Conservation (phyloP, 2,113 vertebrate genomes). For the Girardinichthys multiradiatus region DNA sequence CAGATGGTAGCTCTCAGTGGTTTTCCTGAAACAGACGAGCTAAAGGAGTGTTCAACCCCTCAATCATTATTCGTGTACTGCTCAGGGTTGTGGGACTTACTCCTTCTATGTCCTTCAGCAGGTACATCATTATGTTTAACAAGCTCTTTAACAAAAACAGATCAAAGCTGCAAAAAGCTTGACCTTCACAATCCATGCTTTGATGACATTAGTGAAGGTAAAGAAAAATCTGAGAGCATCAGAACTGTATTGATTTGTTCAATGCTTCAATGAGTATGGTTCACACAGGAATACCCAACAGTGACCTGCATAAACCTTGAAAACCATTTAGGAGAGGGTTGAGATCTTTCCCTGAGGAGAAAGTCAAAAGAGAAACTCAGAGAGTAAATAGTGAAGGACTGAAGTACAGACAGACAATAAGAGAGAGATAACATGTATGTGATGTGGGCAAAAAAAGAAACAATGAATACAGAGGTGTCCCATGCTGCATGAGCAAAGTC, state of each 20-base stretch:
- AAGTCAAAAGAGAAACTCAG: slow-evolving; percentile 50
- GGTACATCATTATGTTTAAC: slow-evolving; percentile 6
- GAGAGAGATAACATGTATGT: slow-evolving; percentile 51
- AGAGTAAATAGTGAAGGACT: slow-evolving; percentile 26
- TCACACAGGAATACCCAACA: slow-evolving; percentile 22
- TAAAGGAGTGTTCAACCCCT: slow-evolving; percentile 3
- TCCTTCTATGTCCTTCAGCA: slow-evolving; percentile 13
- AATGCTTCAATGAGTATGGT: slow-evolving; percentile 16
- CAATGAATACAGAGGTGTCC: slow-evolving; percentile 63
- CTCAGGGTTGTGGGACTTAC: slow-evolving; percentile 39
- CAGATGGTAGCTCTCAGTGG: slow-evolving; percentile 68
- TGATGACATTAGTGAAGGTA: slow-evolving; percentile 23
- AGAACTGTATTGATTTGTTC: slow-evolving; percentile 48
- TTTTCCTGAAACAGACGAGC: slow-evolving; percentile 14
- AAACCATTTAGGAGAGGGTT: slow-evolving; percentile 40
- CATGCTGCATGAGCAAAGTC: slow-evolving; percentile 66
- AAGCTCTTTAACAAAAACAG: slow-evolving; percentile 24
- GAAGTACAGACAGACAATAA: slow-evolving; percentile 48
- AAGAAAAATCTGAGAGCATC: slow-evolving; percentile 16
- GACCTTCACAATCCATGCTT: slow-evolving; percentile 23
- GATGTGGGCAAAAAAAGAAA: slow-evolving; percentile 28
- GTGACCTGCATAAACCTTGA: slow-evolving; percentile 18
- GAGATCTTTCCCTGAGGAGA: slow-evolving; percentile 54
- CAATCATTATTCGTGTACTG: slow-evolving; percentile 29
- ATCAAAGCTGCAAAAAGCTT: slow-evolving; percentile 14